Evolutionary conservation across 2,888 invertebrate species (phyloP), one percentile per base, ranked within the genome.

Genomic region (Leucophora obtusa): DNA sequence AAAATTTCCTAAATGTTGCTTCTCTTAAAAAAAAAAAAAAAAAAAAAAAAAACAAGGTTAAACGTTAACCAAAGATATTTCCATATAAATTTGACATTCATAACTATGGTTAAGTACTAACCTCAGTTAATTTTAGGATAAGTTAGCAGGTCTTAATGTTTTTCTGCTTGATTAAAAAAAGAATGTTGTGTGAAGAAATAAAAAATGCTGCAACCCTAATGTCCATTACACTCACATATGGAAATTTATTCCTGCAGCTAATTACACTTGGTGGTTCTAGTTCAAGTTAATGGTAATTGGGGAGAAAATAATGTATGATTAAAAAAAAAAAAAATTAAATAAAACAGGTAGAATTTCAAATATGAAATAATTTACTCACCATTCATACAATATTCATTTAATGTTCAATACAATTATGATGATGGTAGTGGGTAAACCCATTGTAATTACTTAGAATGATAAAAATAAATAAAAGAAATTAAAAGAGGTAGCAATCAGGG

Each of bases 281-380:
- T 56, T 56, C 28, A 56, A 24, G 18, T 58, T 21, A 24, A 38
- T 59, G 33, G 0, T 5, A 35, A 15, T 35, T 38, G 18, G 10
- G 18, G 17, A 2, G 3, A 8, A 8, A 38, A 38, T 21, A 56
- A 47, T 10, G 50, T 28, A 24, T 38, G 51, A 17, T 66, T 59
- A 53, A 24, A 11, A 74, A 58, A 24, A 11, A 74, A 58, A 58
- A 21, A 17, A 17, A 43, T 43, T 38, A 18, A 14, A 4, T n/a
- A 10, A 58, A 70, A 15, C 10, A 35, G 21, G 35, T 51, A 51
- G n/a, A 69, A 63, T 69, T 75, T 62, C 14, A 56, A 56, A 50
- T 75, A 68, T 68, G 51, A 47, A 60, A 54, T 62, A 18, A 54
- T 56, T 69, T 56, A 51, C 14, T 47, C 50, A 56, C n/a, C 54